Percentiles rank a stretch among this genome's conserved stretches.
Evolutionary conservation across 1,140 invertebrate species (phyloP).

Genomic region (Brachionus rotundiformis): DNA sequence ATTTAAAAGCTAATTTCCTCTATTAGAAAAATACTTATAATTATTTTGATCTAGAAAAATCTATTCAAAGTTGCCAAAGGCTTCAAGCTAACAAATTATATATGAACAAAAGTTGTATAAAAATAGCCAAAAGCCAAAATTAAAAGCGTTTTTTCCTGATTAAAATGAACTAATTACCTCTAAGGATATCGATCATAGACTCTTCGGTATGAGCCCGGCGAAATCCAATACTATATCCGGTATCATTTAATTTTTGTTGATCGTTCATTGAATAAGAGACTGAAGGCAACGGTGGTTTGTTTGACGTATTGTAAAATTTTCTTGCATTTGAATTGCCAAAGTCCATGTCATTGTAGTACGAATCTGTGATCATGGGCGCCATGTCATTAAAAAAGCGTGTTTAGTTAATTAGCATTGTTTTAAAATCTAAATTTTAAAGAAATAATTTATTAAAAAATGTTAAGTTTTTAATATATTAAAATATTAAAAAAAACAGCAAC

Average conservation of each 20-base stretch:
- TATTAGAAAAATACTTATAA: neutral
- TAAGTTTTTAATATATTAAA: neutral
- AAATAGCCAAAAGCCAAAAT: neutral
- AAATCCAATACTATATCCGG: neutral
- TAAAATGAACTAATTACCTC: neutral
- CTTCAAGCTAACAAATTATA: neutral
- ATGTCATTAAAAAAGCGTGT: neutral
- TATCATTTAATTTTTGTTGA: slow-evolving; percentile 2
- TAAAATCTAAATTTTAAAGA: neutral
- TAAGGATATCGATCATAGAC: neutral
- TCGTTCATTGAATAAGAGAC: slow-evolving; percentile 17
- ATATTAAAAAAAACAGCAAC: neutral
- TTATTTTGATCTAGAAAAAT: neutral
- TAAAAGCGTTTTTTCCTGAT: neutral
- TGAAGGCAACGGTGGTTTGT: slow-evolving; percentile 20
- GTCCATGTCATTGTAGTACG: slow-evolving; percentile 41
- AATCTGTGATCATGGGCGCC: slow-evolving; percentile 51
- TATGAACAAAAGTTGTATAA: neutral
- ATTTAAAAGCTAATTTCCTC: neutral
- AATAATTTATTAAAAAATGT: neutral
- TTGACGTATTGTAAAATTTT: slow-evolving; percentile 15
- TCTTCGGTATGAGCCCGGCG: slow-evolving; percentile 25
- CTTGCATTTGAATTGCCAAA: slow-evolving; percentile 26
- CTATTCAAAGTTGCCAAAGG: neutral
- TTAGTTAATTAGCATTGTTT: neutral